Percentiles rank a stretch among this genome's conserved stretches.
Evolutionary conservation across 2,113 vertebrate genomes (phyloP).

Genomic region (Desmodus rotundus): DNA sequence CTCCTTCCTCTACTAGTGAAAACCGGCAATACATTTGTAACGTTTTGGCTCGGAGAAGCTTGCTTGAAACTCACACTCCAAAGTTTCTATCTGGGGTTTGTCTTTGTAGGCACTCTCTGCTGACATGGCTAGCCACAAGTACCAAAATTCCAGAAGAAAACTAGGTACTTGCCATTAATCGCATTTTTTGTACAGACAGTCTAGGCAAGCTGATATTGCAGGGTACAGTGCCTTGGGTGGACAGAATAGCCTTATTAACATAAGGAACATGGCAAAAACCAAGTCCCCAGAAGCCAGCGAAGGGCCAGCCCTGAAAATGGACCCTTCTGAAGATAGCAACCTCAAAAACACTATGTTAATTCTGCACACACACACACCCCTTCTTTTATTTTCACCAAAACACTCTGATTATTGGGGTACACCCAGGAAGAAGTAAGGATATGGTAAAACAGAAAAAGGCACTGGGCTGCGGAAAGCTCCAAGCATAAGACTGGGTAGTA

Average conservation of each 20-base stretch:
- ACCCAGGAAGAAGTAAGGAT: neutral
- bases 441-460: neutral
- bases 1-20: neutral
- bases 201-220: neutral
- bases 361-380: neutral
- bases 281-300: neutral
- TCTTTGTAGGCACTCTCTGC: neutral
- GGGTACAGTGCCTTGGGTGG: neutral
- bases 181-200: neutral
- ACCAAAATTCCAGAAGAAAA: conserved; percentile 5
- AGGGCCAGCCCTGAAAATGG: neutral
- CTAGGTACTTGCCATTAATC: neutral
- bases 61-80: neutral
- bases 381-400: neutral
- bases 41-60: neutral
- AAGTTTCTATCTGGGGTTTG: neutral
- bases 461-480: neutral
- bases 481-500: neutral
- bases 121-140: neutral
- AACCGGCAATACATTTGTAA: neutral
- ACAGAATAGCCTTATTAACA: neutral
- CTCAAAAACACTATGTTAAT: neutral
- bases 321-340: neutral
- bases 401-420: neutral
- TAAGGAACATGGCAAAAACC: neutral